Base-by-base conservation (phyloP, 2,113 vertebrate genomes). In the Eleginops maclovinus region DNA sequence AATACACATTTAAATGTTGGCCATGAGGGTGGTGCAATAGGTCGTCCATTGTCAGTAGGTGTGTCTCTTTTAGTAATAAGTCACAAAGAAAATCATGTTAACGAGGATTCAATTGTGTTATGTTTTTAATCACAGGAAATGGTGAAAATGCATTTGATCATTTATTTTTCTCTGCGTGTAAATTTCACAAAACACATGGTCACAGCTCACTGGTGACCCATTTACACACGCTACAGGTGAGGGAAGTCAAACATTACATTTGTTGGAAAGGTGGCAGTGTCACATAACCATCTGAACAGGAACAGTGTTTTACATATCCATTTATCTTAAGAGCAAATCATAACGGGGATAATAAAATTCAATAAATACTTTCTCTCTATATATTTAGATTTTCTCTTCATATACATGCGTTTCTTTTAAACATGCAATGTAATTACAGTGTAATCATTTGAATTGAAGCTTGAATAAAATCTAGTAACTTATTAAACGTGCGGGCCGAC, bases 381-480 rank as follows among this genome's bases (percentile, higher is more conserved):
- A 79, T 77, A 79, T 86, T 56, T 72, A 86, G 81, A 72, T 55
- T 74, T 68, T 22, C 71, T 81, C 50, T 85, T 73, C 55, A 81
- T 82, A 83, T 70, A 82, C 87, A 87, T 89, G 90, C 86, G 85
- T n/a, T 60, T 60, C n/a, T 59, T 13, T 61, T 43, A 9, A 72
- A 92, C 94, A 94, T 95, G 94, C 94, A 77, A 65, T 50, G 73
- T 85, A 91, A 88, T 87, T 81, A 89, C 77, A 88, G 79, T 63
- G 66, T 60, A 81, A 78, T 24, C 82, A 58, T 82, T 86, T 89
- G 87, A 69, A 84, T 55, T 58, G 24, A 84, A 81, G 72, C 72
- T 78, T 31, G 91, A 89, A 84, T 68, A 72, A 87, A 87, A 63
- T 1, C 9, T 17, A 58, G 62, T 17, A 79, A 85, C 63, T 0